Evolutionary conservation across 1,140 invertebrate genomes (phyloP), one percentile per base, ranked within the genome.

Genomic region (Drosophila ficusphila): DNA sequence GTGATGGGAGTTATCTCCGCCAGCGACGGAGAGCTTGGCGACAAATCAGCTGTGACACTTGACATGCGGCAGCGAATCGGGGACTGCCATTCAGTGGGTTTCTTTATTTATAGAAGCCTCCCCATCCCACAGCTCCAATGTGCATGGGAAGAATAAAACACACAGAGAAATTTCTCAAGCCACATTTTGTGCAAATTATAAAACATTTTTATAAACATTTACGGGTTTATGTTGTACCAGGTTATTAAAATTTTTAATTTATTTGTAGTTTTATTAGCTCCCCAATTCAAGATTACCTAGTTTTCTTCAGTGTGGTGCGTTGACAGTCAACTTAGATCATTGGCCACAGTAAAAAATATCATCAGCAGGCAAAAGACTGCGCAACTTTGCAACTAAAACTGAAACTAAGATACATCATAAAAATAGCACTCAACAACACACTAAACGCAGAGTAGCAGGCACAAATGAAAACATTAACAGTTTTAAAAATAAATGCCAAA

Each of bases 301-400:
- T 21, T 27, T 19, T 39, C 33, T 31, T 7, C 12, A 0, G 29
- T 46, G 23, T 16, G 16, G 34, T 69, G 47, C 69, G 76, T 70
- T 86, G 81, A 88, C 81, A 88, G 46, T 58, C 62, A 70, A 31
- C 68, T 76, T 75, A 86, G 82, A 85, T 85, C 79, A 86, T 85
- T 85, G 79, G 76, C 82, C 82, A 85, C 33, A 71, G 41, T 61
- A 33, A 70, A 51, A 39, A 12, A 31, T 11, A 14, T 7, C 39
- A 14, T 33, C 52, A 25, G n/a, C 16, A 36, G 25, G 25, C 33
- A 19, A 23, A 75, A 54, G 62, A 71, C 69, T 82, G 70, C 76
- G 62, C 70, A 83, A 79, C 81, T 86, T 83, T 86, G 76, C 76
- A 79, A 78, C 53, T 78, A 62, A 65, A 47, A 64, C 60, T 34